Percentiles rank a stretch among this genome's conserved stretches.
These are phyloP conservation scores for Drosophila subpulchrella DNA, from an alignment of 1,140 invertebrate genomes.

Conservation along the genomic window DNA sequence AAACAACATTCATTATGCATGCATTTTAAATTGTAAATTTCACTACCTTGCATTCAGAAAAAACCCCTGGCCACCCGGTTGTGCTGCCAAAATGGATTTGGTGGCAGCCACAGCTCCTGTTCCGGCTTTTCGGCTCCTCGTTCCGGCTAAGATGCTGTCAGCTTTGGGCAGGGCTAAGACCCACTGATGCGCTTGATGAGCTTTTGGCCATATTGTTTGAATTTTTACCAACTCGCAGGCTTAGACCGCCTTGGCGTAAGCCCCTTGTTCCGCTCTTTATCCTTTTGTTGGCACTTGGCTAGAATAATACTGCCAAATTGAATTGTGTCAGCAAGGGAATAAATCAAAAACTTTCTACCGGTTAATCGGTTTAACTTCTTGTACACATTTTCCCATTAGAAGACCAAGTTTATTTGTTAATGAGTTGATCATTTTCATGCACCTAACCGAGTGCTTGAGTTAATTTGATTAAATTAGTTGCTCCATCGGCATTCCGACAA, in stretches of 20 bases:
- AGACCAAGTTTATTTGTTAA: slow-evolving; percentile 13
- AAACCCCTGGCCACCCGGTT: not conserved
- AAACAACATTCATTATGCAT: slow-evolving; percentile 76
- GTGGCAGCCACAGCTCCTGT: slow-evolving; percentile 32
- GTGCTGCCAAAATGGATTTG: slow-evolving; percentile 52
- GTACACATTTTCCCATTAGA: not conserved
- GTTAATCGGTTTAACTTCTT: slow-evolving; percentile 2
- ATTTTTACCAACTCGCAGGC: slow-evolving; percentile 53
- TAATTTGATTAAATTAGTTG: slow-evolving; percentile 54
- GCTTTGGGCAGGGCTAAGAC: slow-evolving; percentile 63
- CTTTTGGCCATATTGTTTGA: slow-evolving; percentile 72
- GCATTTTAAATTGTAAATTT: slow-evolving; percentile 80
- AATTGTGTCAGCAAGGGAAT: slow-evolving; percentile 25
- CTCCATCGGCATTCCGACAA: slow-evolving; percentile 32
- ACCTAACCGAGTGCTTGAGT: slow-evolving; percentile 15
- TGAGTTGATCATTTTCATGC: slow-evolving; percentile 32
- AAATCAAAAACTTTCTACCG: slow-evolving; percentile 1
- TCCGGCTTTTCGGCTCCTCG: slow-evolving; percentile 21
- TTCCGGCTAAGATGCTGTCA: slow-evolving; percentile 36
- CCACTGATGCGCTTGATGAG: slow-evolving; percentile 74
- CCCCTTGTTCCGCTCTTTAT: not conserved
- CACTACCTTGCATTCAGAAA: slow-evolving; percentile 34
- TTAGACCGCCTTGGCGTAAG: slow-evolving; percentile 33
- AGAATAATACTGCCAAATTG: slow-evolving; percentile 50
- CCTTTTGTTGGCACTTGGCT: slow-evolving; percentile 16